These are phyloP conservation scores for Hemaris fuciformis DNA, from an alignment of 2,888 invertebrate genomes.

Conservation along the genomic window DNA sequence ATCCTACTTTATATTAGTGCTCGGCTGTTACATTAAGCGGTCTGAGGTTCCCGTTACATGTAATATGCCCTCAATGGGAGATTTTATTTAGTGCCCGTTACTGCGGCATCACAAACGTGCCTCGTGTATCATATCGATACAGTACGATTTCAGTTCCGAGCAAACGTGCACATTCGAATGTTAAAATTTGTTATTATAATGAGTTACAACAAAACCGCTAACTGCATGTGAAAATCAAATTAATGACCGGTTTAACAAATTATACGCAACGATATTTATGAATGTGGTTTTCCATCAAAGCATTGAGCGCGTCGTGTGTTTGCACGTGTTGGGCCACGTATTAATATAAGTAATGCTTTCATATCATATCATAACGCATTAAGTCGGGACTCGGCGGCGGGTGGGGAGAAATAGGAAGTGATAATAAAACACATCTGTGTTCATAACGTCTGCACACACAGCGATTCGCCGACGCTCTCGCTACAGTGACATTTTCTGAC, in stretches of 20 bases:
- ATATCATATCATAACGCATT: constrained; percentile 35
- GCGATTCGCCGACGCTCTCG: constrained; percentile 27
- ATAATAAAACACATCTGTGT: constrained; percentile 65
- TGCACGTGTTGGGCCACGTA: constrained; percentile 27
- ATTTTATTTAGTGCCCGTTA: constrained; percentile 12
- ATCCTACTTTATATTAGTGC: neutral
- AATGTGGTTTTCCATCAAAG: constrained; percentile 50
- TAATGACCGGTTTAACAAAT: constrained; percentile 54
- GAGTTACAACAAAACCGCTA: constrained; percentile 49
- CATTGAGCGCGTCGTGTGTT: constrained; percentile 31
- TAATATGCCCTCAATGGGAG: neutral
- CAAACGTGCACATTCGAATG: constrained; percentile 18
- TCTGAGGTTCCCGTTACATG: neutral
- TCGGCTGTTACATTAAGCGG: neutral
- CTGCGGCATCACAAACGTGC: neutral
- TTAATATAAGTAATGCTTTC: constrained; percentile 30
- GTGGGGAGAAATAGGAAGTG: constrained; percentile 34
- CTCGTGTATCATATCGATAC: neutral
- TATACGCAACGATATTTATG: constrained; percentile 43
- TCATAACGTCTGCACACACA: constrained; percentile 30
- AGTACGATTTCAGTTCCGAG: neutral
- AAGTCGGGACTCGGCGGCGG: constrained; percentile 33
- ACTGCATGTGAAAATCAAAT: constrained; percentile 58
- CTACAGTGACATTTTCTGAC: constrained; percentile 4
- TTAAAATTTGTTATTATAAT: constrained; percentile 48